These are phyloP conservation scores for Eristalinus aeneus DNA, from an alignment of 2,888 invertebrate genomes.

Conservation along the genomic window DNA sequence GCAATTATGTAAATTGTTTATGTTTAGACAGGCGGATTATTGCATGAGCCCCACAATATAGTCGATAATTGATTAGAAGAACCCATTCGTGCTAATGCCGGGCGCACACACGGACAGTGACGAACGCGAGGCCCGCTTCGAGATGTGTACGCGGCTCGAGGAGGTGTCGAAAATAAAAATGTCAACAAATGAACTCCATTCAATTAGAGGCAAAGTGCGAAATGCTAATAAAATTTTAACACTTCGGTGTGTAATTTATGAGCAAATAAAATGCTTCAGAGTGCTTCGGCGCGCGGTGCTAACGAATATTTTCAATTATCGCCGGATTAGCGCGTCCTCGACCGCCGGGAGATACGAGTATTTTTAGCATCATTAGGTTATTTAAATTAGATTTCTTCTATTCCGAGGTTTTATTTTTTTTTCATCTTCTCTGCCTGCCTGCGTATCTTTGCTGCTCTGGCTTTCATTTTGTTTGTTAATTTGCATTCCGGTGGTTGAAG, in stretches of 20 bases:
- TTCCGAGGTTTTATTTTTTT: neutral
- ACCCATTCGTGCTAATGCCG: conserved; percentile 43
- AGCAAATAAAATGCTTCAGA: conserved; percentile 60
- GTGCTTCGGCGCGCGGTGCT: conserved; percentile 44
- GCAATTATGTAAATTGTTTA: conserved; percentile 66
- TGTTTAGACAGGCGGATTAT: conserved; percentile 62
- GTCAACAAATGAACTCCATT: conserved; percentile 68
- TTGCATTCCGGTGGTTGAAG: neutral
- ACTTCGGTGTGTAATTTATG: conserved; percentile 66
- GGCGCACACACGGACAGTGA: conserved; percentile 21
- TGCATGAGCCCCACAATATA: conserved; percentile 50
- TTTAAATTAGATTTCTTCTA: conserved; percentile 53
- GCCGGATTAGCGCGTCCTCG: conserved; percentile 39
- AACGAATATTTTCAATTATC: conserved; percentile 61
- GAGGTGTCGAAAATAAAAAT: conserved; percentile 14
- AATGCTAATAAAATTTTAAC: conserved; percentile 70
- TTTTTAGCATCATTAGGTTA: conserved; percentile 64
- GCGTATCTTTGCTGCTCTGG: neutral
- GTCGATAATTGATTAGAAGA: conserved; percentile 64
- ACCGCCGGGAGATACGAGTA: conserved; percentile 32
- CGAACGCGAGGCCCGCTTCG: neutral
- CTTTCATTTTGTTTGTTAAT: neutral
- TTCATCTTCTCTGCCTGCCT: neutral
- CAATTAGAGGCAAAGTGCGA: conserved; percentile 69
- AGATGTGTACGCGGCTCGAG: neutral